These are phyloP conservation scores for Zapornia atra DNA, from an alignment of 2,113 vertebrate genomes.

Conservation along the genomic window DNA sequence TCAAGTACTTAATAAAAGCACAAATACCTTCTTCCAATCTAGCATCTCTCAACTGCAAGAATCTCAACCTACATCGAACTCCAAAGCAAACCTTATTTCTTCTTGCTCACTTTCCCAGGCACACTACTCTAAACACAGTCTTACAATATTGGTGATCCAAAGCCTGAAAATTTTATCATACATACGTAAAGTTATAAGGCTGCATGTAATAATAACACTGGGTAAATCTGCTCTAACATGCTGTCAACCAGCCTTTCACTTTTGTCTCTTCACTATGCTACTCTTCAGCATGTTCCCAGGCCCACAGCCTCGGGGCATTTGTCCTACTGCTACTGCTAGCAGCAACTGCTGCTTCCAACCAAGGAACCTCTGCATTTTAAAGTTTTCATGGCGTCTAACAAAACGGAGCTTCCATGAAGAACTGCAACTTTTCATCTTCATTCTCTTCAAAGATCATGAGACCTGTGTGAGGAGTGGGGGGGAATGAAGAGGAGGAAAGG, in stretches of 20 bases:
- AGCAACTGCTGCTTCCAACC: conserved; percentile 34
- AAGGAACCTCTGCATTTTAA: background rate
- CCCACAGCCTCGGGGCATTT: conserved; percentile 18
- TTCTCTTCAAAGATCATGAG: background rate
- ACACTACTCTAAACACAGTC: background rate
- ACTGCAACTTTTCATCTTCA: background rate
- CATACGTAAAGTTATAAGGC: conserved; percentile 20
- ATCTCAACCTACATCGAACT: background rate
- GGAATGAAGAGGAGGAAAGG: background rate
- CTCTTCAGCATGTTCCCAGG: conserved; percentile 29
- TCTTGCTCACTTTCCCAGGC: background rate
- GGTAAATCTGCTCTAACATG: conserved; percentile 44
- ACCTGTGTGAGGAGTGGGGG: background rate
- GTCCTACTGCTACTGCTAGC: conserved; percentile 5
- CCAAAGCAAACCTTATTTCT: background rate
- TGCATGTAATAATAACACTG: background rate
- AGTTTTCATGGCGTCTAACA: background rate
- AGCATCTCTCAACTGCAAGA: background rate
- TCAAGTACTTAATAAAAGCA: background rate
- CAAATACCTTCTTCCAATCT: background rate
- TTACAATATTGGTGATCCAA: background rate
- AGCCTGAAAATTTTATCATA: conserved; percentile 38
- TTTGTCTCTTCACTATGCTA: background rate
- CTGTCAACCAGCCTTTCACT: conserved; percentile 56
- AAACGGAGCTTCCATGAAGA: background rate